Evolutionary conservation across 2,113 vertebrate species (phyloP).

Genomic region (Callionymus lyra): DNA sequence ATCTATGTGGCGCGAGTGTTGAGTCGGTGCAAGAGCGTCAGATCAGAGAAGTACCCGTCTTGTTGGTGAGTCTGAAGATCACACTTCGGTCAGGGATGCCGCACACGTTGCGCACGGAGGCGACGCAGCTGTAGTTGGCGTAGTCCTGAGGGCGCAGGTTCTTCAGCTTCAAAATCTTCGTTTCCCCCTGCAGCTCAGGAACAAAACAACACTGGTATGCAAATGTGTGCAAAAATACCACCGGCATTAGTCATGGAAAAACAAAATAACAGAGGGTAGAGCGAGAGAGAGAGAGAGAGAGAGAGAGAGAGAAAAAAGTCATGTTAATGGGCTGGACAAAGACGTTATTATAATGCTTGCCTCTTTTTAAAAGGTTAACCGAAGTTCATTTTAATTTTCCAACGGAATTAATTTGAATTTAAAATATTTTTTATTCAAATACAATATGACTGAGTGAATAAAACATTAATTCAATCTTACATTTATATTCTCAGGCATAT

Average conservation of each 20-base stretch:
- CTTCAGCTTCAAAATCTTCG: constrained; percentile 98
- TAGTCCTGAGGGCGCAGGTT: constrained; percentile 97
- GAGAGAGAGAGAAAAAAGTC: no score
- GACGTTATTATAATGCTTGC: no score
- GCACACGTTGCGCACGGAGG: constrained; percentile 90
- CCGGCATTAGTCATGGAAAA: constrained; percentile 20
- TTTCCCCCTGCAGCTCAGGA: constrained; percentile 88
- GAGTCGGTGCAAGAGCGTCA: no score
- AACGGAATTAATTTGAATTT: no score
- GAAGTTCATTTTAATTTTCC: no score
- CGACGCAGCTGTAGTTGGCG: constrained; percentile 97
- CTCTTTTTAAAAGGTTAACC: no score
- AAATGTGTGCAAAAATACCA: constrained; percentile 54
- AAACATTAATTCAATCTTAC: no score
- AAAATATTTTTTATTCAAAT: no score
- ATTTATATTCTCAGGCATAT: no score
- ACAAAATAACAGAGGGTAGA: constrained; percentile 17
- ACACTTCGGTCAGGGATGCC: constrained; percentile 91
- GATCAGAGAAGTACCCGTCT: constrained; percentile 69
- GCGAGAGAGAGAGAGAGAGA: constrained; percentile 17
- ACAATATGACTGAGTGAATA: no score
- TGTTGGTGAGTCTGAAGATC: constrained; percentile 88
- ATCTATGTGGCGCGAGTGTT: no score
- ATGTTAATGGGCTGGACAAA: no score
- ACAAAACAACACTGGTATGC: constrained; percentile 61